Evolutionary conservation across 2,797 vertebrate genomes (phyloP).

Genomic region (Parauchenoglanis ngamensis): DNA sequence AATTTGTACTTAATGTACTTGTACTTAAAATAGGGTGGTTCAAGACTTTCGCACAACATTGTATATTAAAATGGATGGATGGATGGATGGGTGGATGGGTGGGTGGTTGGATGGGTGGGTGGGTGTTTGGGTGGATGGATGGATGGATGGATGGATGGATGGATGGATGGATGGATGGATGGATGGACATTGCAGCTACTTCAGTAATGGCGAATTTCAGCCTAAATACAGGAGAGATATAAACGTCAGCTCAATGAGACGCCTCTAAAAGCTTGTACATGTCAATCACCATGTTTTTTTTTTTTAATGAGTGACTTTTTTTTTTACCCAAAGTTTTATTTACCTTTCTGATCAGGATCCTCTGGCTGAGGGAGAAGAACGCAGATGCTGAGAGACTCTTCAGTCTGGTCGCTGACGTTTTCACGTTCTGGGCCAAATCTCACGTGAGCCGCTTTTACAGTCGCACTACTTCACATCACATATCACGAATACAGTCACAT

Average conservation of each 20-base stretch:
- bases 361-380: conserved; percentile 86
- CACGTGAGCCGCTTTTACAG: conserved; percentile 78
- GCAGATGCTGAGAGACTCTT: conserved; percentile 88
- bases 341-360: conserved; percentile 75
- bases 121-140: too few species aligned
- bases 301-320: too few species aligned
- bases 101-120: too few species aligned
- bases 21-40: too few species aligned
- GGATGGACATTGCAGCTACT: too few species aligned
- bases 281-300: background rate
- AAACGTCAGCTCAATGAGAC: background rate
- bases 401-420: conserved; percentile 91
- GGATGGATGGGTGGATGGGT: too few species aligned
- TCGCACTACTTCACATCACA: background rate
- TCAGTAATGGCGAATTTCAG: too few species aligned
- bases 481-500: background rate
- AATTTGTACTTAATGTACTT: too few species aligned
- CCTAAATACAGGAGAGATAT: background rate
- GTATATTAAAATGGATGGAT: too few species aligned
- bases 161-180: too few species aligned
- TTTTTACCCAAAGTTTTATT: background rate
- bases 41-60: too few species aligned
- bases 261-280: background rate
- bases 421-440: conserved; percentile 95
- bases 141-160: too few species aligned